A percentile compares a stretch with the other conserved stretches of the same genome.
Evolutionary conservation across 2,797 vertebrate genomes (phyloP).

Genomic region (Ctenochaetus hawaiiensis): DNA sequence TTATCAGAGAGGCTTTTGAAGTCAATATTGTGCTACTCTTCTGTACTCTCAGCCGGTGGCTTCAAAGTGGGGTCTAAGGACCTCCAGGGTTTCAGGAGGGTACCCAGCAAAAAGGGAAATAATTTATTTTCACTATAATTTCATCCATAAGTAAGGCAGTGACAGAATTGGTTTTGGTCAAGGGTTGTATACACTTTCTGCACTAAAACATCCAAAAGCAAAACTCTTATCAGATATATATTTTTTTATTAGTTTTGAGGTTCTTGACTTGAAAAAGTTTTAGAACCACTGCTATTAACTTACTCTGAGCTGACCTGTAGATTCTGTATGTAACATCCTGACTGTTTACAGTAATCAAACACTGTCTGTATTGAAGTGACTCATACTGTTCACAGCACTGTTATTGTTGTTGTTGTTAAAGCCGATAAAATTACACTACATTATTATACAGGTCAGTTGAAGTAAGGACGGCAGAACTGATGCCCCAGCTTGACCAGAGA

Average conservation of each 20-base stretch:
- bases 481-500: not conserved
- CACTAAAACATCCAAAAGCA: too few species aligned
- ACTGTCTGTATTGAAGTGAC: not conserved
- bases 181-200: too few species aligned
- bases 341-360: not conserved
- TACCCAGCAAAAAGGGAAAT: too few species aligned
- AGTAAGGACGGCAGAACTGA: not conserved
- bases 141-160: too few species aligned
- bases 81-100: too few species aligned
- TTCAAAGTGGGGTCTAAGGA: too few species aligned
- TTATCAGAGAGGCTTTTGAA: not conserved
- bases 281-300: not conserved
- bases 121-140: too few species aligned
- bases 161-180: too few species aligned
- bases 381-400: not conserved
- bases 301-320: not conserved
- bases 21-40: constrained; percentile 1
- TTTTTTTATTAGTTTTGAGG: too few species aligned
- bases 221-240: too few species aligned
- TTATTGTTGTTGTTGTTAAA: constrained; percentile 8
- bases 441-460: constrained; percentile 3
- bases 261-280: too few species aligned
- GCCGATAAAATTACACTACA: not conserved
- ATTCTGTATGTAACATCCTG: not conserved
- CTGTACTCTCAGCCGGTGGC: not conserved